These are phyloP conservation scores for Leucophenga montana DNA, from an alignment of 2,888 invertebrate species.

Conservation along the genomic window DNA sequence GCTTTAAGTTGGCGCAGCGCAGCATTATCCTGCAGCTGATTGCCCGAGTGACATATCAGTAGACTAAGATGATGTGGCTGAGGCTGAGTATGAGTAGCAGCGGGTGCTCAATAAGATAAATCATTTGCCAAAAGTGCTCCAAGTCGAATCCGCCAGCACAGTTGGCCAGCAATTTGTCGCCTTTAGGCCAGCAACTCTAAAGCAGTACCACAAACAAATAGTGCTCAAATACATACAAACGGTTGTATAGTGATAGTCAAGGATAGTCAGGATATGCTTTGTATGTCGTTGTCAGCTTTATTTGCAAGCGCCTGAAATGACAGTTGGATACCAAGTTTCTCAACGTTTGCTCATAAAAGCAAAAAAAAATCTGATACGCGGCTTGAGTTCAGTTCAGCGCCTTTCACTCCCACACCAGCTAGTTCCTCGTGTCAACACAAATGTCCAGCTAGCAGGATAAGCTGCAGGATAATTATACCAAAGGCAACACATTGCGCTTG, in stretches of 20 bases:
- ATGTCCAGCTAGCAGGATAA: slow-evolving; percentile 35
- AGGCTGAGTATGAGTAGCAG: neutral
- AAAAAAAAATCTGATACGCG: neutral
- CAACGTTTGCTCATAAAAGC: neutral
- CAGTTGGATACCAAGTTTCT: slow-evolving; percentile 13
- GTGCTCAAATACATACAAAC: slow-evolving; percentile 35
- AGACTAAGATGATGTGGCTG: neutral
- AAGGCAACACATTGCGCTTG: slow-evolving; percentile 40
- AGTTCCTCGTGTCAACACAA: slow-evolving; percentile 24
- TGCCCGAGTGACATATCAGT: slow-evolving; percentile 15
- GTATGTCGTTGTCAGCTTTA: slow-evolving; percentile 23
- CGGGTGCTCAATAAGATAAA: slow-evolving; percentile 9
- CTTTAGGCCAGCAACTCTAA: neutral
- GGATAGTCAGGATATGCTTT: slow-evolving; percentile 20
- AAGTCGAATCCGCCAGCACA: slow-evolving; percentile 2
- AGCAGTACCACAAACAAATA: neutral
- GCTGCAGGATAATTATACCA: slow-evolving; percentile 60
- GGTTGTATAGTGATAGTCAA: slow-evolving; percentile 39
- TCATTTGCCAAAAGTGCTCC: slow-evolving; percentile 17
- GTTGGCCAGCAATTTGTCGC: slow-evolving; percentile 23
- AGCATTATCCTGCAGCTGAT: slow-evolving; percentile 15
- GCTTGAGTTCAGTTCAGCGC: neutral
- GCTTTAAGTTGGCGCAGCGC: neutral
- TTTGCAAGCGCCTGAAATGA: slow-evolving; percentile 21
- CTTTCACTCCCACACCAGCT: neutral